Evolutionary conservation across 1,140 invertebrate genomes (phyloP).

Genomic region (Centruroides vittatus): DNA sequence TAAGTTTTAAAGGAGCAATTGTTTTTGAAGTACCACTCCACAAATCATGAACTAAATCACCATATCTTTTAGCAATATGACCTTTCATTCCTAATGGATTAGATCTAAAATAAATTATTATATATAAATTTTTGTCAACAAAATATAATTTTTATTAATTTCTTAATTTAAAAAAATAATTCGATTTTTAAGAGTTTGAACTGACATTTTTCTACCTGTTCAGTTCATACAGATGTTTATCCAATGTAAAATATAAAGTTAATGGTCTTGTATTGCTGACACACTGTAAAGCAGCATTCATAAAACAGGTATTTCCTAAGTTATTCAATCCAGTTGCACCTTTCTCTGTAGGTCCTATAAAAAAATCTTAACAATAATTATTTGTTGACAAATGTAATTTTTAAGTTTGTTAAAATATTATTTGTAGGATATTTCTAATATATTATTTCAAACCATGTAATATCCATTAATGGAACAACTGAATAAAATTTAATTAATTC

Average conservation of each 20-base stretch:
- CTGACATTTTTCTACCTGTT: slow-evolving; percentile 39
- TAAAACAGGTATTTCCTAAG: slow-evolving; percentile 42
- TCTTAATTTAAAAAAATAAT: not conserved
- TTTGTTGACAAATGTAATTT: too few relatives aligned
- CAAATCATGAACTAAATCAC: slow-evolving; percentile 67
- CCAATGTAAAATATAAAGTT: slow-evolving; percentile 49
- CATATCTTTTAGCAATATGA: slow-evolving; percentile 63
- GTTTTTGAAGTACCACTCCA: slow-evolving; percentile 67
- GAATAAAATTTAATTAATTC: too few relatives aligned
- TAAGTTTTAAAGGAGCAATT: slow-evolving; percentile 65
- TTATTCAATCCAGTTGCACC: slow-evolving; percentile 43
- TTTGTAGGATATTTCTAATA: too few relatives aligned
- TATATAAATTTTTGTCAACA: slow-evolving; percentile 2
- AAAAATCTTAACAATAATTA: too few relatives aligned
- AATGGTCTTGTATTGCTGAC: slow-evolving; percentile 58
- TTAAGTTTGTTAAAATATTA: too few relatives aligned
- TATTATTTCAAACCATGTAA: too few relatives aligned
- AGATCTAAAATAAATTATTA: slow-evolving; percentile 27
- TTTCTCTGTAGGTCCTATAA: slow-evolving; percentile 30
- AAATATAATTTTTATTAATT: not conserved
- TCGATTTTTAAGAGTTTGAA: not conserved
- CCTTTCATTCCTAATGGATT: slow-evolving; percentile 75
- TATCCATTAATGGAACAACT: too few relatives aligned
- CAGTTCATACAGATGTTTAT: slow-evolving; percentile 45
- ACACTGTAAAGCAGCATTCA: slow-evolving; percentile 49